phyloP scores from a whole-genome alignment of 2,113 vertebrate species.

The Anhinga rufa region DNA sequence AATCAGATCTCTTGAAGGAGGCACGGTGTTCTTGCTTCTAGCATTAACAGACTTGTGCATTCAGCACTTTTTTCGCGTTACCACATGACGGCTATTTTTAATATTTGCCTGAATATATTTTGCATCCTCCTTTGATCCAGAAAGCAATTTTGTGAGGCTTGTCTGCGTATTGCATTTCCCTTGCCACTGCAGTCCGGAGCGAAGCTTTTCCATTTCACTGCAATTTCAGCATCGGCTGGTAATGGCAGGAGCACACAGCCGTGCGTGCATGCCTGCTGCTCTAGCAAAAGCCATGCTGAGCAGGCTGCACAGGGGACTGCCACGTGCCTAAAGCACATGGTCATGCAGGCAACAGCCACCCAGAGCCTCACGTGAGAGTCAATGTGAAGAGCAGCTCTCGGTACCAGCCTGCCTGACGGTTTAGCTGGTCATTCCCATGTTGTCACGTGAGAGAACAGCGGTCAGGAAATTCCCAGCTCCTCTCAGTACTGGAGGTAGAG shows the following conservation, averaged over 20 bases:
- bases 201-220: not conserved
- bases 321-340: conserved; percentile 64
- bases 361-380: conserved; percentile 31
- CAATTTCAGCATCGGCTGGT: not conserved
- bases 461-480: not conserved
- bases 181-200: not conserved
- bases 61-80: conserved; percentile 24
- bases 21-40: conserved; percentile 22
- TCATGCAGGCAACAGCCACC: not conserved
- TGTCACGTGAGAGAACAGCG: not conserved
- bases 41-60: not conserved
- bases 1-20: not conserved
- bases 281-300: not conserved
- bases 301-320: conserved; percentile 49
- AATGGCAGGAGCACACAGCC: not conserved
- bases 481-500: not conserved
- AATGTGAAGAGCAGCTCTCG: not conserved
- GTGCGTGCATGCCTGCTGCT: not conserved
- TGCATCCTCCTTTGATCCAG: conserved; percentile 26
- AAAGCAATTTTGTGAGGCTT: not conserved
- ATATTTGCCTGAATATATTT: conserved; percentile 32
- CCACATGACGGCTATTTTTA: conserved; percentile 63
- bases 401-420: not conserved
- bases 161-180: not conserved
- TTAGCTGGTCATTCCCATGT: not conserved